These are phyloP conservation scores for Columba janthina DNA, from an alignment of 2,113 vertebrate species.

Conservation along the genomic window DNA sequence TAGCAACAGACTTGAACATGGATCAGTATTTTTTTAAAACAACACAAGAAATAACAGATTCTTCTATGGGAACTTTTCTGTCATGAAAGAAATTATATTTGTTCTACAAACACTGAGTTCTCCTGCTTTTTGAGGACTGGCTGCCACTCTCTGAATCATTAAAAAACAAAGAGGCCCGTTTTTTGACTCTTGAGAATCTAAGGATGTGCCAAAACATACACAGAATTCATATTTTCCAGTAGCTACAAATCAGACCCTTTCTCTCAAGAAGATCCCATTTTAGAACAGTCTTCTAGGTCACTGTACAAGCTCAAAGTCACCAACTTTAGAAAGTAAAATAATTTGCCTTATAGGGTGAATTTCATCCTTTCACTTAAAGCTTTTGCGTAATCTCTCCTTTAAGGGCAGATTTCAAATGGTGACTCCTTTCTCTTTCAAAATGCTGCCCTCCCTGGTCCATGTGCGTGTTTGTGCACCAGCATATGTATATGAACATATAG, in stretches of 20 bases:
- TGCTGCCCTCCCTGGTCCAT: neutral
- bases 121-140: constrained; percentile 47
- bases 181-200: constrained; percentile 45
- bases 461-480: too few relatives aligned
- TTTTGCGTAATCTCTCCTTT: neutral
- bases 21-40: neutral
- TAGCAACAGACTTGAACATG: constrained; percentile 19
- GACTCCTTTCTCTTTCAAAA: neutral
- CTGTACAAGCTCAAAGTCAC: neutral
- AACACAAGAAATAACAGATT: neutral
- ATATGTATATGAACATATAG: too few relatives aligned
- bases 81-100: constrained; percentile 56
- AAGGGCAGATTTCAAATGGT: neutral
- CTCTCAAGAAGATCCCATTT: constrained; percentile 46
- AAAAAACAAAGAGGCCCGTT: neutral
- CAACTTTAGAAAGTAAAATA: constrained; percentile 20
- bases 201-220: constrained; percentile 68
- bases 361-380: neutral
- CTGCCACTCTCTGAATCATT: constrained; percentile 58
- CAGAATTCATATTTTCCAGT: constrained; percentile 67
- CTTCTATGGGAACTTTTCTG: constrained; percentile 52
- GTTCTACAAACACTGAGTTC: constrained; percentile 37
- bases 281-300: constrained; percentile 47
- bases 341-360: constrained; percentile 36
- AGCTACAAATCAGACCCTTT: constrained; percentile 55